Percentiles rank a stretch among this genome's conserved stretches.
These are phyloP conservation scores for Cydia splendana DNA, from an alignment of 1,140 invertebrate genomes.

Conservation along the genomic window DNA sequence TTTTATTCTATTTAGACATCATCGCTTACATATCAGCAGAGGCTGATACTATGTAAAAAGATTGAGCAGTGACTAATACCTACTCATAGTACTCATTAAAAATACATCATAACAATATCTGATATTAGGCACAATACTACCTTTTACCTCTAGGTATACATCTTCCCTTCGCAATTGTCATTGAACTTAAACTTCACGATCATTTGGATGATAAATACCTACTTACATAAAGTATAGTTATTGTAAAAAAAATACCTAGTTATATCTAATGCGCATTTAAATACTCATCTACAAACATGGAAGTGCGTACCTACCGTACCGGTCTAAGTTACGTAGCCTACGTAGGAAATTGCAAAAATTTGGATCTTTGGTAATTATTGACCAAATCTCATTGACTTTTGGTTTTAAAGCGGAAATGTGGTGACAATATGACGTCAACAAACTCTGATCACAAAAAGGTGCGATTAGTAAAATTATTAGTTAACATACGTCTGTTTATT, in stretches of 20 bases:
- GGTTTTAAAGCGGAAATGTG: background rate
- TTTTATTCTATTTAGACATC: no score
- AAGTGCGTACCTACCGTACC: background rate
- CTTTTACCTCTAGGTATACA: no score
- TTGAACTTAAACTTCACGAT: constrained; percentile 1
- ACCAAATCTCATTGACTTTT: background rate
- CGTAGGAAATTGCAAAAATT: constrained; percentile 1
- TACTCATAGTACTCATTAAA: no score
- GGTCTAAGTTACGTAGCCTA: background rate
- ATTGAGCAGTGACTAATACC: no score
- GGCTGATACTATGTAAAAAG: no score
- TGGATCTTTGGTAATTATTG: background rate
- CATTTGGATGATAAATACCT: background rate
- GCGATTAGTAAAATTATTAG: background rate
- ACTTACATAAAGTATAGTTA: no score
- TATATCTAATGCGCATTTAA: background rate
- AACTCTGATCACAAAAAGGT: background rate
- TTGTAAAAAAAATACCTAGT: background rate
- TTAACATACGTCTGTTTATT: background rate
- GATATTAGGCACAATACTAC: no score
- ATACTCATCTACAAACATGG: background rate
- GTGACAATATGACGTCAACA: background rate
- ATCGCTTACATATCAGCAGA: no score
- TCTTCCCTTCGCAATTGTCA: background rate
- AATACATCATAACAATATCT: no score